Conservation (phyloP, 2,797 vertebrate genomes). For the Prionace glauca region DNA sequence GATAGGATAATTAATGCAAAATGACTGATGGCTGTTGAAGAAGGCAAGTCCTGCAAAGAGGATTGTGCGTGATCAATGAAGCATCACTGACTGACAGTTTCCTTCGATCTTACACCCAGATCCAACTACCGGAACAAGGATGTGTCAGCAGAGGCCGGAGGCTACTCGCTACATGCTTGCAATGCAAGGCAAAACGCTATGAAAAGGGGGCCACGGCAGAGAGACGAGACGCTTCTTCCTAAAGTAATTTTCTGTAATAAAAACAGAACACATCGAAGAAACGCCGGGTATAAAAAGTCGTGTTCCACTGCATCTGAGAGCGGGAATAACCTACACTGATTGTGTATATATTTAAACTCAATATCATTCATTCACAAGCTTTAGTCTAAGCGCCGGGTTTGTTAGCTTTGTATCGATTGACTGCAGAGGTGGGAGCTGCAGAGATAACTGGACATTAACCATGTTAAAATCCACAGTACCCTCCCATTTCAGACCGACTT, state of each 20-base stretch:
- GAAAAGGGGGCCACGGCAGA: neutral
- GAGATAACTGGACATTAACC: neutral
- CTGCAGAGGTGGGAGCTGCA: neutral
- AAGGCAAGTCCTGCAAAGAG: slow-evolving; percentile 66
- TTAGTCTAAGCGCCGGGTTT: neutral
- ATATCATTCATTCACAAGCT: neutral
- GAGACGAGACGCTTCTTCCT: neutral
- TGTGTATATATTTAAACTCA: neutral
- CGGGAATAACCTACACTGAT: neutral
- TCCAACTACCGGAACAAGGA: slow-evolving; percentile 55
- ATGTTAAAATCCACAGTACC: neutral
- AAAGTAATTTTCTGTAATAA: neutral
- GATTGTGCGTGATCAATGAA: slow-evolving; percentile 68
- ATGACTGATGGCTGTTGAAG: slow-evolving; percentile 82
- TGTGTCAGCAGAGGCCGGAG: slow-evolving; percentile 52
- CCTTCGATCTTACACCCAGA: slow-evolving; percentile 55
- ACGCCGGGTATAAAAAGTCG: neutral
- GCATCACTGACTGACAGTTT: slow-evolving; percentile 66
- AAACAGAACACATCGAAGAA: neutral
- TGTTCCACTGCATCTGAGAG: neutral
- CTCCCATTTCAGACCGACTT: neutral
- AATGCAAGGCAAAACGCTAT: neutral
- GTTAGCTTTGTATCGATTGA: neutral
- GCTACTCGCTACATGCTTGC: slow-evolving; percentile 38
- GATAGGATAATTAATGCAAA: slow-evolving; percentile 71